Evolutionary conservation across 2,888 invertebrate species (phyloP), one percentile per base, ranked within the genome.

Genomic region (Loripinus fragilis): DNA sequence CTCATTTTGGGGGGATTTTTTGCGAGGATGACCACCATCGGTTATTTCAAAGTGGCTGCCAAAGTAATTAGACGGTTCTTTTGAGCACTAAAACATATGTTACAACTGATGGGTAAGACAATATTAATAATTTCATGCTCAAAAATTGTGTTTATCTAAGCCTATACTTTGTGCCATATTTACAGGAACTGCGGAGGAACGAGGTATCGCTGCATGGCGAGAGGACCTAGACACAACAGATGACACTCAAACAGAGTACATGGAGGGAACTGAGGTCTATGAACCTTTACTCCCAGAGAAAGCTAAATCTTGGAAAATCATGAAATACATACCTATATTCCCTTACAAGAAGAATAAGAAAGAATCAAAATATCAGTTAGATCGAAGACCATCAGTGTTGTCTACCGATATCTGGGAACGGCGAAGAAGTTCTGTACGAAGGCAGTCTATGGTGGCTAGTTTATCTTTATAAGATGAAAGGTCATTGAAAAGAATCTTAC

Each of bases 231-330:
- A 42, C 3, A 41, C 41, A 3, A 10, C 52, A 7, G 38, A 75
- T 1, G 77, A 74, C 2, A 25, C 35, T 10, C 45, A 48, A 41
- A 20, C 64, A 10, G 74, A 64, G 15, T 83, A 66, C 41, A 69
- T 72, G 35, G 83, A 83, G 33, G 83, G 80, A 17, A 42, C 67
- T 15, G 78, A 81, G 66, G 64, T 83, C 68, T 83, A 83, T 60
- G 65, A 78, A 7, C 76, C 65, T 1, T 20, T 65, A 65, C 65
- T 65, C 7, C 65, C 65, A 38, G 65, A 65, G 35, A 65, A 41
- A 38, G 35, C 25, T 3, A 65, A 65, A 17, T 65, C 65, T n/a
- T 33, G 8, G 35, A 65, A 35, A 23, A 30, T 65, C 8, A 65
- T 65, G 65, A 65, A 65, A 65, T 65, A 38, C 35, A 3, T 65